phyloP scores from a whole-genome alignment of 2,888 invertebrate species.

The Callyntrura guangdongensis region DNA sequence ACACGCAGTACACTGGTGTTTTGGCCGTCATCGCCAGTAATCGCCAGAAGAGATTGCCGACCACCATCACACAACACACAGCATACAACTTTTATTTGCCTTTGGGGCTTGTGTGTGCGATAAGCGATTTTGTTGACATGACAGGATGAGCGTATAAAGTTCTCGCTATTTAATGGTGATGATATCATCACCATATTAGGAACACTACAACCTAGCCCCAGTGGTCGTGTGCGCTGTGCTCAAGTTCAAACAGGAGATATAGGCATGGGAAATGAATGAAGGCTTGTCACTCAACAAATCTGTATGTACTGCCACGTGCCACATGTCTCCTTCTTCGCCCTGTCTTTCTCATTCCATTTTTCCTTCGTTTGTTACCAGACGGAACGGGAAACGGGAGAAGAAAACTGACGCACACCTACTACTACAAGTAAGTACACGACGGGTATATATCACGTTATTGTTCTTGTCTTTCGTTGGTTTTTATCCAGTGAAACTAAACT shows the following conservation, averaged over 20 bases:
- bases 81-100: constrained; percentile 5
- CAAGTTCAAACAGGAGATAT: not conserved
- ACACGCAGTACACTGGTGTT: constrained; percentile 2
- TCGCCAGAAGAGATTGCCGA: constrained; percentile 4
- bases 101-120: constrained; percentile 17
- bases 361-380: not conserved
- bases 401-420: not conserved
- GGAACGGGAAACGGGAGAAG: not conserved
- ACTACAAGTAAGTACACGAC: not conserved
- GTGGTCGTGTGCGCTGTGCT: not conserved
- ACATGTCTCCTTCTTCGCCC: not conserved
- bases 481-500: not conserved
- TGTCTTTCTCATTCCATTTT: constrained; percentile 22
- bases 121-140: constrained; percentile 29
- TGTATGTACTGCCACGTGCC: constrained; percentile 49
- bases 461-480: not conserved
- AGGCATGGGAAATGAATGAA: not conserved
- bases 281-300: constrained; percentile 46
- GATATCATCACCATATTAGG: not conserved
- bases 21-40: not conserved
- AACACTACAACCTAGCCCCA: not conserved
- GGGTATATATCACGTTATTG: not conserved
- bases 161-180: not conserved
- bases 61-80: no score
- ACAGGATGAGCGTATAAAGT: not conserved